Evolutionary conservation across 2,113 vertebrate genomes (phyloP).

Genomic region (Macquaria australasica): DNA sequence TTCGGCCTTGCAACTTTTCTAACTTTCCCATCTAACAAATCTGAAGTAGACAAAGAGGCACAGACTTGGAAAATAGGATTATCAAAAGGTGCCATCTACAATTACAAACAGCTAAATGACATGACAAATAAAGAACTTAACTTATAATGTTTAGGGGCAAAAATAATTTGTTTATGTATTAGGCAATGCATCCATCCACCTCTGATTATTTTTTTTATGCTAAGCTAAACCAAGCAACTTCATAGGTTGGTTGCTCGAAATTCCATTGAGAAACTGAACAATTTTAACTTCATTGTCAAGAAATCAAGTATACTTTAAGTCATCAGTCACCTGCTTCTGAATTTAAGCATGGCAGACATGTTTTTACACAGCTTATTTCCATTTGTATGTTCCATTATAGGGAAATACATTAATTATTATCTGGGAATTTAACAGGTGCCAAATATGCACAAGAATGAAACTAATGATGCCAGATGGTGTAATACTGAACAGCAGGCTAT

Average conservation of each 20-base stretch:
- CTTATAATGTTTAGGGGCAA: neutral
- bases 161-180: neutral
- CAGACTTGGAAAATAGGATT: neutral
- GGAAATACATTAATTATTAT: constrained; percentile 1
- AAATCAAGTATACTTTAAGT: neutral
- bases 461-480: constrained; percentile 1
- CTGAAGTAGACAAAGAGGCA: constrained; percentile 9
- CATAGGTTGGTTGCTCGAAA: neutral
- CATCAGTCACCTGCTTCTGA: neutral
- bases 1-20: constrained; percentile 20
- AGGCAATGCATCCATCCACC: neutral
- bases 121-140: no score
- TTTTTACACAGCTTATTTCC: neutral
- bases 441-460: constrained; percentile 15
- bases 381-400: neutral
- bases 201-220: neutral
- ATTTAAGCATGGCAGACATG: neutral
- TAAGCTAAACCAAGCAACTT: neutral
- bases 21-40: constrained; percentile 39
- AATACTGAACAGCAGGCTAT: constrained; percentile 29
- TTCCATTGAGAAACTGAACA: neutral
- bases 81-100: neutral
- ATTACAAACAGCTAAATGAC: neutral
- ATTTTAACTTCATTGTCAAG: neutral
- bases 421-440: neutral